Conservation (phyloP, 2,888 invertebrate genomes). For the Isoperla grammatica region DNA sequence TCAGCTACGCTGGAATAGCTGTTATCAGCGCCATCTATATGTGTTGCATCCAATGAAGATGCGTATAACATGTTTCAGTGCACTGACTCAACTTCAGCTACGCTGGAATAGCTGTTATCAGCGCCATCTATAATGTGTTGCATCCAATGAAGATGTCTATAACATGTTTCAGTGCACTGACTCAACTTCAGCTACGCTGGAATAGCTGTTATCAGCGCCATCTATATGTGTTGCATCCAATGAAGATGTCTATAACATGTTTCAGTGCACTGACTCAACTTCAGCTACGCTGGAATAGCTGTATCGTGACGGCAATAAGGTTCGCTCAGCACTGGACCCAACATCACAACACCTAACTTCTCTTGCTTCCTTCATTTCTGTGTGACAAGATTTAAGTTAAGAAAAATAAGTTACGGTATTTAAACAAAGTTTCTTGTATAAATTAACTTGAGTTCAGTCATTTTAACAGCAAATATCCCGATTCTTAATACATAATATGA, state of each 20-base stretch:
- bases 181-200: no score
- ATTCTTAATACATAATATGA: neutral
- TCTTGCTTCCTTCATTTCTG: conserved; percentile 10
- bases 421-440: conserved; percentile 11
- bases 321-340: neutral
- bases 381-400: conserved; percentile 12
- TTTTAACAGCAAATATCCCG: conserved; percentile 9
- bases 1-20: no score
- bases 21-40: no score
- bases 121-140: no score
- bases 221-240: no score
- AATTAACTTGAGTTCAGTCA: conserved; percentile 14
- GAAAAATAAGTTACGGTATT: conserved; percentile 3
- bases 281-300: conserved; percentile 8
- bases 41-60: no score
- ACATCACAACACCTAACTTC: neutral
- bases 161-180: no score
- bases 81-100: no score
- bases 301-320: neutral
- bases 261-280: neutral
- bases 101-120: no score
- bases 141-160: no score
- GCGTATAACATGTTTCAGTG: no score
- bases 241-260: neutral
- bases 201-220: no score